Evolutionary conservation across 2,888 invertebrate genomes (phyloP), one percentile per base, ranked within the genome.

Genomic region (Ornithoptera priamus): DNA sequence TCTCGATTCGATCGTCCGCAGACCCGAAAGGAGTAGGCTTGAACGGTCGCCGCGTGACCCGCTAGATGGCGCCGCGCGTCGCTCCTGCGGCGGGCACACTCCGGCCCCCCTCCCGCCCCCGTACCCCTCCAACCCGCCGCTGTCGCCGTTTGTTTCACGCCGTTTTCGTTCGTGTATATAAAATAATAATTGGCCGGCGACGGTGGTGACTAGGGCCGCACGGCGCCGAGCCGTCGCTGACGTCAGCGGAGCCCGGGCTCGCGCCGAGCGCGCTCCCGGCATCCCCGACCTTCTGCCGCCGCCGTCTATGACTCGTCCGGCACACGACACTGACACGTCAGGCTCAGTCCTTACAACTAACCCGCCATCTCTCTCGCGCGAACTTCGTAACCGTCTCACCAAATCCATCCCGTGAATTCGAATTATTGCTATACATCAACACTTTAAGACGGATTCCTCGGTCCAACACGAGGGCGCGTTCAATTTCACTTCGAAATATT

Each of bases 1-100:
- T 89, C 89, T 87, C 83, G 84, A 82, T 91, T 89, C 90, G 92
- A 92, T 93, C 91, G 89, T 87, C 92, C 85, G 92, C 92, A 92
- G 87, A 86, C 86, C 66, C 81, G 85, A 85, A 81, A 88, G 86
- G 81, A 89, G 86, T 85, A 88, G 87, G 84, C 85, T 83, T 85
- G 83, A 85, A 88, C 86, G 90, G 86, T 88, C 90, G 88, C 90
- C 83, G 81, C 89, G 90, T 90, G 85, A 81, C 78, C 81, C 90
- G 84, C 85, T 92, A 92, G 92, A 92, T 92, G 92, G 91, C 92
- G 92, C 88, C 85, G 84, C 83, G 77, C 78, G 86, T 88, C 90
- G 89, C 85, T 91, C 93, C 93, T 93, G 93, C 92, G 90, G 90
- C 88, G 88, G 89, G 88, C 80, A 81, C 87, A 85, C 80, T 85